phyloP scores from a whole-genome alignment of 2,888 invertebrate species.

The Tillus elongatus region DNA sequence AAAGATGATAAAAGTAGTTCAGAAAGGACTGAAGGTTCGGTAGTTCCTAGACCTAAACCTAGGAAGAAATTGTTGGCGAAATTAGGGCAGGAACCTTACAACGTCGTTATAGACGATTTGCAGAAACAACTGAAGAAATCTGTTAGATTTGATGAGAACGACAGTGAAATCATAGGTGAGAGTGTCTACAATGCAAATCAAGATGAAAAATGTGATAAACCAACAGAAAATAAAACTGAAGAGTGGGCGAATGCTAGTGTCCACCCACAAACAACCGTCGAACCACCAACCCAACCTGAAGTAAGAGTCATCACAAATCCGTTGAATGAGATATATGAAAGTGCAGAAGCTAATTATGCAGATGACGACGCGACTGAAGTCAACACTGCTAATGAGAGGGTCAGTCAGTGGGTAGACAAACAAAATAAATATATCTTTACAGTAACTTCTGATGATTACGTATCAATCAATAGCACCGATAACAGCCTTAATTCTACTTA shows the following conservation, averaged over 20 bases:
- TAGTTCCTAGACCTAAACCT: constrained; percentile 31
- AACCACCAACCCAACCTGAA: not conserved
- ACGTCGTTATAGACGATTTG: constrained; percentile 30
- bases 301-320: constrained; percentile 14
- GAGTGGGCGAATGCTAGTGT: no score
- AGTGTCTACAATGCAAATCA: constrained; percentile 13
- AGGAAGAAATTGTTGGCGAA: constrained; percentile 27
- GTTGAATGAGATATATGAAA: not conserved
- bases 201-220: constrained; percentile 8
- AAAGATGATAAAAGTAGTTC: not conserved
- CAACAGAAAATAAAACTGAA: not conserved
- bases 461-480: not conserved
- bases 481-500: not conserved
- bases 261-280: no score
- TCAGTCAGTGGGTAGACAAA: constrained; percentile 38
- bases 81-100: constrained; percentile 23
- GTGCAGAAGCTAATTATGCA: constrained; percentile 1
- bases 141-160: constrained; percentile 36
- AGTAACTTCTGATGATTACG: constrained; percentile 2
- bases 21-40: constrained; percentile 7
- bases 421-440: constrained; percentile 34
- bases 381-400: constrained; percentile 25
- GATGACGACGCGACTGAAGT: constrained; percentile 19
- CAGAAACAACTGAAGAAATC: constrained; percentile 37
- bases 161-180: constrained; percentile 26